Base-by-base conservation (phyloP, 2,888 invertebrate genomes). In the Scelioninae gen. 1 region DNA sequence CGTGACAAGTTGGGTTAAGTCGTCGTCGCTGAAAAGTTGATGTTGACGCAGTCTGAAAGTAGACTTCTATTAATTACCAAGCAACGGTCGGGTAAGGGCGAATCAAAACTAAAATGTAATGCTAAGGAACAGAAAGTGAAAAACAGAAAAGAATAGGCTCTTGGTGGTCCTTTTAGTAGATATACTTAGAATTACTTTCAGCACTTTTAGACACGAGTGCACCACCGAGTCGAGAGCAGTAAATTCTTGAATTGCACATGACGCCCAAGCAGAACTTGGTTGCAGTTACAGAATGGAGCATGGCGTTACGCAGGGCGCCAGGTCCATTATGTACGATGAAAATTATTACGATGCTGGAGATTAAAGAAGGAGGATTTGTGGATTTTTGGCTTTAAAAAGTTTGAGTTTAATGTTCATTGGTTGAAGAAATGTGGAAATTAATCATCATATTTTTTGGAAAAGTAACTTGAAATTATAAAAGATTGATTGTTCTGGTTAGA, bases 231-330 rank as follows among this genome's bases (percentile, higher is more conserved):
- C n/a, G 71, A 43, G 86, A 86, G 86, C 89, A 88, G 91, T 92
- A 91, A 92, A 92, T 92, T 90, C 90, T 91, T 90, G 90, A 90
- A 91, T 90, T 92, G 91, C 90, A 81, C 76, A 81, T 81, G 71
- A 81, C 75, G 58, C 79, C 32, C 53, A 60, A 51, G 29, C 71
- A 58, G 62, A 82, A 45, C 65, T 69, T 75, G 63, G 55, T 69
- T 83, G 68, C 75, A 60, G 81, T 76, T 60, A 66, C 66, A 47
- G 71, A 81, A 65, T 75, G 76, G 65, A 58, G 74, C 62, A 56
- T 65, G 69, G 56, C 69, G 51, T 63, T 69, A 58, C 60, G 31
- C 63, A 68, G 55, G 51, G 49, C 56, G 69, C 74, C 49, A 56
- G 69, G 62, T 69, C 75, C 65, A 60, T 76, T 81, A 75, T 58